Evolutionary conservation across 92 coral and sea anemone species (phyloP).

Genomic region (Actinostola sp.): DNA sequence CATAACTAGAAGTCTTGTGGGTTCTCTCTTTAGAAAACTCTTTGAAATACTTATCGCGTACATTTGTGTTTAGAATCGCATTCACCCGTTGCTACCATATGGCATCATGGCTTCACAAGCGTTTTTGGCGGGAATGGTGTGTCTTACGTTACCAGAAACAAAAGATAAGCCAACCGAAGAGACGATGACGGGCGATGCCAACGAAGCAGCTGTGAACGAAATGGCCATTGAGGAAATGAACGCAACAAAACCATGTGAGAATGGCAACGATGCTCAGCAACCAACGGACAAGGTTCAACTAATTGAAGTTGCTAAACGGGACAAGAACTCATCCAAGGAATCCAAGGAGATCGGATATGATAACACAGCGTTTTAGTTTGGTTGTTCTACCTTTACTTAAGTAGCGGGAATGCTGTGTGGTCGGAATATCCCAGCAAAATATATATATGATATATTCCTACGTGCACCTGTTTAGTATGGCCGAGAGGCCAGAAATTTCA

Average conservation of each 20-base stretch:
- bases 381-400: too few relatives aligned
- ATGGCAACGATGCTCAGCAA: neutral
- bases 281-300: neutral
- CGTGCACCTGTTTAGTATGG: too few relatives aligned
- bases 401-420: too few relatives aligned
- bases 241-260: constrained; percentile 1
- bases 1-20: neutral
- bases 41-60: too few relatives aligned
- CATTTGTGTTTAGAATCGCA: constrained; percentile 49
- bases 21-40: too few relatives aligned
- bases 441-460: too few relatives aligned
- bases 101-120: constrained; percentile 78
- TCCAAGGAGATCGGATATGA: neutral
- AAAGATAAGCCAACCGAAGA: constrained; percentile 72
- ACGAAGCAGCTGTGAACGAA: constrained; percentile 2
- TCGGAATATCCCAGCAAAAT: too few relatives aligned
- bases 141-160: constrained; percentile 84
- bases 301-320: constrained; percentile 1
- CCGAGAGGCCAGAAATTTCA: too few relatives aligned
- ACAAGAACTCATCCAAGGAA: neutral
- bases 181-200: constrained; percentile 54
- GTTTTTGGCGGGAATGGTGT: constrained; percentile 66
- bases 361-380: constrained; percentile 11
- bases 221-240: neutral
- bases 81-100: constrained; percentile 80